Evolutionary conservation across 2,888 invertebrate species (phyloP).

Genomic region (Marasmarcha lunaedactyla): DNA sequence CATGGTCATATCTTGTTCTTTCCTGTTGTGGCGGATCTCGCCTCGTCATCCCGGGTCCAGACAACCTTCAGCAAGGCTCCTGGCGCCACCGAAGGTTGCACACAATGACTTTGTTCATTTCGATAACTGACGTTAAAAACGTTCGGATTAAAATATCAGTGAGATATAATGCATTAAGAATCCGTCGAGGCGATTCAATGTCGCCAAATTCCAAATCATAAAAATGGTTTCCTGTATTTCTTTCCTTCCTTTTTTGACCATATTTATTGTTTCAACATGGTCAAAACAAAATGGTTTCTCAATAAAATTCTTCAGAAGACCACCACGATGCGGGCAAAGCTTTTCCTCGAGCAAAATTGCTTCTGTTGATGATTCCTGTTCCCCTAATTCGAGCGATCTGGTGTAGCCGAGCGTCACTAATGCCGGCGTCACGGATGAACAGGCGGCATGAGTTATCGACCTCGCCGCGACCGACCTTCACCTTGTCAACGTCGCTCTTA

Average conservation of each 20-base stretch:
- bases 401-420: no score
- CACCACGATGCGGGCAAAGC: no score
- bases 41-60: conserved; percentile 15
- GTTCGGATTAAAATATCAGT: background rate
- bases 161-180: background rate
- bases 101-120: conserved; percentile 9
- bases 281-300: no score
- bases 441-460: background rate
- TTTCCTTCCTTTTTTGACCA: no score
- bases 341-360: no score
- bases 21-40: conserved; percentile 4
- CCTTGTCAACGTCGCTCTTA: background rate
- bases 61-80: conserved; percentile 16
- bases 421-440: background rate
- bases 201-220: background rate
- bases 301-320: no score
- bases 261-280: no score
- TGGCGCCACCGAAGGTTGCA: conserved; percentile 10
- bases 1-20: background rate
- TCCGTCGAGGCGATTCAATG: background rate
- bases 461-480: conserved; percentile 1
- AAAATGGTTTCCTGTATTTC: no score
- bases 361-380: no score
- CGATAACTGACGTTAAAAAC: background rate
- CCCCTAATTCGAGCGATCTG: no score